Base-by-base conservation (phyloP, 2,888 invertebrate genomes). In the Habrosyne pyritoides region DNA sequence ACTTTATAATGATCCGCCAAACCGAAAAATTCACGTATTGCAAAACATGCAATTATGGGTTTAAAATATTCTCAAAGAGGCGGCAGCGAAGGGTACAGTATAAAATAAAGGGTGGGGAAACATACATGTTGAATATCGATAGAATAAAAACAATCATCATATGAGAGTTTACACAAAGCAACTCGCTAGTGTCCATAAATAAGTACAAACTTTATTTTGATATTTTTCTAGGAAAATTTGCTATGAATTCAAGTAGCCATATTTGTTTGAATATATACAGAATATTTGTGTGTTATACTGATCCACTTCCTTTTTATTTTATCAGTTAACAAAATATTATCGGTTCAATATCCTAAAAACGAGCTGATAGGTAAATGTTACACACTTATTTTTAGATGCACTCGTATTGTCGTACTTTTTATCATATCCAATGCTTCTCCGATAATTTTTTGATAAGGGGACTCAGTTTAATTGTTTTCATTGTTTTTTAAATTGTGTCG, bases 1-100 rank as follows among this genome's bases (percentile, higher is more conserved):
- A 84, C 83, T 86, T 84, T 83, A 87, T 88, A 88, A 90, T 88
- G 84, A 84, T 83, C 77, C 79, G 63, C 58, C 78, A 80, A 82
- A 83, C 79, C 79, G 74, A 86, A 81, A 74, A 86, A 79, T 77
- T 86, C 80, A 80, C 81, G 81, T 86, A 86, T 86, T 82, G 78
- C 78, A 79, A 88, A 90, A 88, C 88, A 83, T 86, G 72, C 84
- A 86, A 89, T 91, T 89, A 89, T 77, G 75, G 73, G 69, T 81
- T 83, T 81, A 76, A 80, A 71, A 80, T 79, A 69, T 68, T 63
- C 73, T 60, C 59, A 75, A 75, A 71, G 70, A 68, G 70, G 70
- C 64, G 70, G 70, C 64, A 68, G 63, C 49, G 63, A 69, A 69
- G 60, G 58, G 57, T 57, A 62, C 52, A 33, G n/a, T 54, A 36